These are phyloP conservation scores for Sarcophaga peregrina DNA, from an alignment of 1,140 invertebrate genomes.

Conservation along the genomic window DNA sequence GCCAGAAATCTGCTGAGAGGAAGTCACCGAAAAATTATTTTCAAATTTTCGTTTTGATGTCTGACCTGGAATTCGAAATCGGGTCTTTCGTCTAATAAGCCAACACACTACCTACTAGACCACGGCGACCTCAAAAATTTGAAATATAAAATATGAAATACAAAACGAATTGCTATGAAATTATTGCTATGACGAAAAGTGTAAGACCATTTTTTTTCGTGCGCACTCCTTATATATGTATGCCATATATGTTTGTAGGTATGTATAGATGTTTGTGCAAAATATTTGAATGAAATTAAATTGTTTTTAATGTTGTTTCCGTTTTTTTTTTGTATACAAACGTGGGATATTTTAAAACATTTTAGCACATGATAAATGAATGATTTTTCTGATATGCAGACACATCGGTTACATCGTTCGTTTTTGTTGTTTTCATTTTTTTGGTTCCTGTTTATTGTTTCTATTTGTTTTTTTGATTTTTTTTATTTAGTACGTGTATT, in stretches of 20 bases:
- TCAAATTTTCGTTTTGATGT: no score
- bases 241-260: not conserved
- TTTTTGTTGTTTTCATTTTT: not conserved
- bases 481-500: not conserved
- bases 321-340: not conserved
- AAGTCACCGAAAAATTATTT: no score
- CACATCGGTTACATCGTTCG: not conserved
- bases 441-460: not conserved
- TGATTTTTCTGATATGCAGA: constrained; percentile 34
- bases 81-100: no score
- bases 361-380: constrained; percentile 36
- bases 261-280: not conserved
- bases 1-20: no score
- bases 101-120: no score
- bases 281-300: constrained; percentile 7
- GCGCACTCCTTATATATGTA: not conserved
- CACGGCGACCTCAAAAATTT: no score
- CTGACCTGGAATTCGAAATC: no score
- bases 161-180: no score
- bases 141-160: no score
- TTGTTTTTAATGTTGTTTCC: not conserved
- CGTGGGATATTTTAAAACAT: constrained; percentile 12
- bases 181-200: no score
- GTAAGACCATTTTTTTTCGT: no score
- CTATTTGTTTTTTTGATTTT: not conserved